Evolutionary conservation across 2,797 vertebrate species (phyloP).

Genomic region (Gephyroberyx darwinii): DNA sequence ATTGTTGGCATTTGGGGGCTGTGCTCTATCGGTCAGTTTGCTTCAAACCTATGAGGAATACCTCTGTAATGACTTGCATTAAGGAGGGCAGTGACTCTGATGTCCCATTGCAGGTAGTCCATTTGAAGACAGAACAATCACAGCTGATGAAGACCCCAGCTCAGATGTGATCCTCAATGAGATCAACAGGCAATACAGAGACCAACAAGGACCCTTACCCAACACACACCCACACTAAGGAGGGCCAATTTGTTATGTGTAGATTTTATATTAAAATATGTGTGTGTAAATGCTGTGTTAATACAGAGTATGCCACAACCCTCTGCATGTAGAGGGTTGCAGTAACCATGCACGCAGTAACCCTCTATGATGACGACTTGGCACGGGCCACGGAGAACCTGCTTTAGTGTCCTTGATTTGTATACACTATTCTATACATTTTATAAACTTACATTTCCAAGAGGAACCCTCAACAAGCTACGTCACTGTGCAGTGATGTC

Average conservation of each 20-base stretch:
- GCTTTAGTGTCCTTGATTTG: constrained; percentile 7
- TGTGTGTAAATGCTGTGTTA: constrained; percentile 38
- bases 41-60: not conserved
- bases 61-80: not conserved
- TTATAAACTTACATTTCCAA: not conserved
- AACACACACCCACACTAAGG: not conserved
- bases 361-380: constrained; percentile 21
- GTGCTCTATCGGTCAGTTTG: not conserved
- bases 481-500: not conserved
- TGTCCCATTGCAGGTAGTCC: constrained; percentile 70
- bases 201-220: constrained; percentile 31
- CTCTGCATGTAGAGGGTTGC: not conserved
- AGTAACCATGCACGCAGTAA: too few relatives aligned
- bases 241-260: not conserved
- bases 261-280: not conserved
- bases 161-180: constrained; percentile 79
- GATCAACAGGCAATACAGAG: constrained; percentile 65
- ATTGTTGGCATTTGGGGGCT: not conserved
- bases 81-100: not conserved
- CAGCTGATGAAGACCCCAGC: constrained; percentile 59
- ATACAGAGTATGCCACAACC: constrained; percentile 20
- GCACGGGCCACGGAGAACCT: not conserved
- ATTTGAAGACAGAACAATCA: constrained; percentile 68
- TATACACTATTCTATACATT: not conserved
- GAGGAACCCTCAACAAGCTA: not conserved